Percentiles rank a stretch among this genome's conserved stretches.
Evolutionary conservation across 1,140 invertebrate genomes (phyloP).

Genomic region (Daktulosphaira vitifoliae): DNA sequence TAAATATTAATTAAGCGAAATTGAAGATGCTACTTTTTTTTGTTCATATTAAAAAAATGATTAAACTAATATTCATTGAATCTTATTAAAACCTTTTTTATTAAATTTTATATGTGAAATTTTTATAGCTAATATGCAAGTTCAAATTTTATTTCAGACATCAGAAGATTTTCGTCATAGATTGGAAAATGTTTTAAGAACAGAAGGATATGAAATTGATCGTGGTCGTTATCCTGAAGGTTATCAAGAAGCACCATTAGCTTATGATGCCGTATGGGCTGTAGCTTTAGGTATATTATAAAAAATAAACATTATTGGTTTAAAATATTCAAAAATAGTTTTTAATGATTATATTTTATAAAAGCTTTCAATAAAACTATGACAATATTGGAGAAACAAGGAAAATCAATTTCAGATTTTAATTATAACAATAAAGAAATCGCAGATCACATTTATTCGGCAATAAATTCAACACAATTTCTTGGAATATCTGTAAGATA

Average conservation of each 20-base stretch:
- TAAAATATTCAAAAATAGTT: no score
- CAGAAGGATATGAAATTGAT: slow-evolving; percentile 71
- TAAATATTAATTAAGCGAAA: no score
- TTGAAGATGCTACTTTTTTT: no score
- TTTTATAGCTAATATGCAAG: no score
- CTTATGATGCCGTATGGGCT: slow-evolving; percentile 98
- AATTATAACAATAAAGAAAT: slow-evolving; percentile 94
- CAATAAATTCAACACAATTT: slow-evolving; percentile 96
- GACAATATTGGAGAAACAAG: slow-evolving; percentile 66
- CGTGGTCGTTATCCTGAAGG: slow-evolving; percentile 82
- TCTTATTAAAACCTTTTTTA: no score
- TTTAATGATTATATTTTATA: no score
- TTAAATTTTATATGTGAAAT: no score
- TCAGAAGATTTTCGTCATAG: slow-evolving; percentile 51
- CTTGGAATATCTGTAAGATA: slow-evolving; percentile 88
- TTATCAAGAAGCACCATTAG: slow-evolving; percentile 94
- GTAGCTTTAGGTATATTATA: slow-evolving; percentile 67
- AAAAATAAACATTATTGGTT: no score
- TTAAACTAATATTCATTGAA: no score
- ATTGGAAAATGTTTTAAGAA: slow-evolving; percentile 67
- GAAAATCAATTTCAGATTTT: slow-evolving; percentile 85
- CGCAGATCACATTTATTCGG: slow-evolving; percentile 88
- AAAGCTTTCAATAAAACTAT: slow-evolving; percentile 93
- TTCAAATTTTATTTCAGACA: slow-evolving; percentile 51
- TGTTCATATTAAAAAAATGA: no score